These are phyloP conservation scores for Neodontobutis hainanensis DNA, from an alignment of 2,113 vertebrate species.

Conservation along the genomic window DNA sequence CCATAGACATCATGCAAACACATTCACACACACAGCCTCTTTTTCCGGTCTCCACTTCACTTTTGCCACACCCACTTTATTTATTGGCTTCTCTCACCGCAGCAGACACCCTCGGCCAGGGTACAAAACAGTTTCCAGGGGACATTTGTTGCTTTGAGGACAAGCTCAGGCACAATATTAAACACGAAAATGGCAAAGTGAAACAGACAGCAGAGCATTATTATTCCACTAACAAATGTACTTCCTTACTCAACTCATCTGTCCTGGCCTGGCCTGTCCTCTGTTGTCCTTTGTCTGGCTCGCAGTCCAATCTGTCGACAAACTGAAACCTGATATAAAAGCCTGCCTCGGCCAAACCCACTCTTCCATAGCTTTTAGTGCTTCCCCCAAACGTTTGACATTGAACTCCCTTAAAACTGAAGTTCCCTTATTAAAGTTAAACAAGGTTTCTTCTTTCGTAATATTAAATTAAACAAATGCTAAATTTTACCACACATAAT, in stretches of 20 bases:
- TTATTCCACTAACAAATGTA: conserved; percentile 56
- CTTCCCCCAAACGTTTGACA: background rate
- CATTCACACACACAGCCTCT: background rate
- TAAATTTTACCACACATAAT: background rate
- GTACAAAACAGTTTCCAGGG: conserved; percentile 35
- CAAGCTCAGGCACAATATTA: conserved; percentile 46
- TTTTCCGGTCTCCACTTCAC: conserved; percentile 12
- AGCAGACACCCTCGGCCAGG: conserved; percentile 47
- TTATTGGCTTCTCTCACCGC: conserved; percentile 40
- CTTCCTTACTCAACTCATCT: conserved; percentile 23
- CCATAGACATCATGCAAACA: conserved; percentile 30
- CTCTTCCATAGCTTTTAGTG: conserved; percentile 1
- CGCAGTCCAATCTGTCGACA: conserved; percentile 32
- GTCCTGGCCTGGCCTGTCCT: conserved; percentile 29
- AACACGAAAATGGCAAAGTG: conserved; percentile 49
- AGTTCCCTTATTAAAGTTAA: background rate
- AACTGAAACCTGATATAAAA: conserved; percentile 40
- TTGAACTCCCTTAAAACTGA: conserved; percentile 14
- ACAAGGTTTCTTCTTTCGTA: background rate
- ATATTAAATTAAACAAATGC: background rate
- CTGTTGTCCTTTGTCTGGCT: conserved; percentile 48
- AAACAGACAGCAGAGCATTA: conserved; percentile 54
- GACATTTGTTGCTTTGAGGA: conserved; percentile 52
- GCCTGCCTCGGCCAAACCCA: conserved; percentile 16
- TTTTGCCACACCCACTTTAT: conserved; percentile 37